These are phyloP conservation scores for Drosophila prostipennis DNA, from an alignment of 2,888 invertebrate species.

Conservation along the genomic window DNA sequence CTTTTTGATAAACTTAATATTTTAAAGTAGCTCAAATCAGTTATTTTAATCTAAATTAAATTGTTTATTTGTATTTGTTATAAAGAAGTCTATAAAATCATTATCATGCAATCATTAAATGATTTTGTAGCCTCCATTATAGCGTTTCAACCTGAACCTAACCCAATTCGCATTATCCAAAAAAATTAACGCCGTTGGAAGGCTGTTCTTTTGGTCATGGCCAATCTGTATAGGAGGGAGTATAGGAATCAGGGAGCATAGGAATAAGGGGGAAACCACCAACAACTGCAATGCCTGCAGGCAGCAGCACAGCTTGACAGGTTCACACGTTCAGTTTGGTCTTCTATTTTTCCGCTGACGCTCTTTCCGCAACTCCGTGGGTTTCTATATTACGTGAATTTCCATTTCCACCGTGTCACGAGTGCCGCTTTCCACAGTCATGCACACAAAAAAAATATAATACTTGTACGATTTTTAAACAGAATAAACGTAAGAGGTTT, in stretches of 20 bases:
- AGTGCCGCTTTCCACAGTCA: slow-evolving; percentile 5
- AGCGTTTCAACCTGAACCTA: slow-evolving; percentile 49
- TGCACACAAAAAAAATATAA: slow-evolving; percentile 6
- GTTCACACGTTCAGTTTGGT: slow-evolving; percentile 63
- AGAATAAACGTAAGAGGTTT: too few species aligned
- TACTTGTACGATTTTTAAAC: background rate
- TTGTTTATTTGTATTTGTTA: too few species aligned
- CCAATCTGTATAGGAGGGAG: slow-evolving; percentile 6
- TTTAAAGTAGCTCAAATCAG: too few species aligned
- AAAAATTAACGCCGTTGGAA: slow-evolving; percentile 25
- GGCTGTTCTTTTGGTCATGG: slow-evolving; percentile 23
- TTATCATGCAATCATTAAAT: too few species aligned
- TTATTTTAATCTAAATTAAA: too few species aligned
- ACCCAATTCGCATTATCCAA: slow-evolving; percentile 42
- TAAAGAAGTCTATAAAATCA: too few species aligned
- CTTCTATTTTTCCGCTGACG: slow-evolving; percentile 40
- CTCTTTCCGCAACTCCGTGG: slow-evolving; percentile 15
- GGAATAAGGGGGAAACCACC: slow-evolving; percentile 27
- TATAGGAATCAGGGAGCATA: background rate
- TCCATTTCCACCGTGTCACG: slow-evolving; percentile 34
- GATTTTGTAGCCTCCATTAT: background rate
- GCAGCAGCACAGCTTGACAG: slow-evolving; percentile 64
- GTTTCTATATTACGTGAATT: slow-evolving; percentile 9
- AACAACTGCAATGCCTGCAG: slow-evolving; percentile 67
- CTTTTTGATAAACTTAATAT: too few species aligned